Base-by-base conservation (phyloP, 2,888 invertebrate genomes). In the Stenoptilia bipunctidactyla region DNA sequence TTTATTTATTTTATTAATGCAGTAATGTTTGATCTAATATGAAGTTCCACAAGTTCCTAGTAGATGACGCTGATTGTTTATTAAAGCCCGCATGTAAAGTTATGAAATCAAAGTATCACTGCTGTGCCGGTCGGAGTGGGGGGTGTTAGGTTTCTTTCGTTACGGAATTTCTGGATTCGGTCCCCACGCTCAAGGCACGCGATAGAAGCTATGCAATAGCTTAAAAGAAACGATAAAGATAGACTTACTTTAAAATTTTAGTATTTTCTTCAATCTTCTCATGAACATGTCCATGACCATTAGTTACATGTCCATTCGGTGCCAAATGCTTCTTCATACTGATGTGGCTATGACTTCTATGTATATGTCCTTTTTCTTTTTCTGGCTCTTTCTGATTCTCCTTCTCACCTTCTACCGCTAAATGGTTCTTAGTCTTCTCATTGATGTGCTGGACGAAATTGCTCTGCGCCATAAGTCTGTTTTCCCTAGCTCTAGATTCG, bases 381-480 rank as follows among this genome's bases (percentile, higher is more conserved):
- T 53, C 25, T 62, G 51, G 34, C 55, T 64, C 46, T 48, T 6
- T 13, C 4, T 34, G 4, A 2, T 14, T 34, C 13, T 34, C 51
- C 14, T 40, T 47, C 1, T 43, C 42, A 15, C 48, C 47, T 9
- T 42, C 46, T 13, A 52, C 47, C 15, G 46, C 49, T n/a, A 42
- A 41, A 30, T 48, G 41, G 40, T 72, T 76, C 46, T 68, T 70
- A 1, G 66, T 57, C 49, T 71, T 80, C 47, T 83, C 83, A 41
- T 80, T 83, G 38, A 83, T 67, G 51, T 80, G 69, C 34, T 83
- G 79, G 1, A 82, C 66, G 50, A 82, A 83, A 49, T 83, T 82
- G 47, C 64, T 82, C 41, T 83, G 75, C 0, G 83, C 83, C 74
- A 85, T 75, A 1, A 80, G 58, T 15, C 85, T 60, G 57, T 85